These are phyloP conservation scores for Spatula clypeata DNA, from an alignment of 2,797 vertebrate species.

Conservation along the genomic window DNA sequence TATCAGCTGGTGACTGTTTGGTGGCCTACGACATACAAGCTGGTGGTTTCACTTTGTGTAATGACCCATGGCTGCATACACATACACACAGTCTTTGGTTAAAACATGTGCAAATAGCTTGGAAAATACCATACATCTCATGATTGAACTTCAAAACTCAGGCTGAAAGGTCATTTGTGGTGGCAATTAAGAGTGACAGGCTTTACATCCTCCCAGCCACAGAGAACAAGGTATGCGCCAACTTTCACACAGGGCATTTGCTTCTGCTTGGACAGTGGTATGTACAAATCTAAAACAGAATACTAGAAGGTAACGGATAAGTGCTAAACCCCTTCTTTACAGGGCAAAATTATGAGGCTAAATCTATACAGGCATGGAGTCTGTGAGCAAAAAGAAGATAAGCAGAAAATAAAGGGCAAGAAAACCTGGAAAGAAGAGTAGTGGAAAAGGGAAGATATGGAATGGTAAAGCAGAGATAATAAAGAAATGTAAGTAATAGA, in stretches of 20 bases:
- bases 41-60: constrained; percentile 73
- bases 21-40: constrained; percentile 51
- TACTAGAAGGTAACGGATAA: neutral
- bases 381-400: neutral
- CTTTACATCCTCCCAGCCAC: neutral
- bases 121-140: constrained; percentile 47
- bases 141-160: constrained; percentile 37
- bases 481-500: neutral
- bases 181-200: constrained; percentile 49
- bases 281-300: neutral
- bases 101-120: constrained; percentile 50
- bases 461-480: neutral
- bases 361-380: neutral
- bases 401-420: neutral
- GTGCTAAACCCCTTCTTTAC: neutral
- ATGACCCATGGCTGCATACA: constrained; percentile 59
- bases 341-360: neutral
- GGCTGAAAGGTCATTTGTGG: constrained; percentile 27
- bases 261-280: neutral
- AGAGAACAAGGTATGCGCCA: neutral
- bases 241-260: neutral
- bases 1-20: constrained; percentile 70
- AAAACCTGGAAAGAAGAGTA: neutral
- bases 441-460: neutral
- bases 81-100: constrained; percentile 25